Percentiles rank a stretch among this genome's conserved stretches.
Conservation (phyloP, 2,797 vertebrate genomes). For the Poecilia gillii region DNA sequence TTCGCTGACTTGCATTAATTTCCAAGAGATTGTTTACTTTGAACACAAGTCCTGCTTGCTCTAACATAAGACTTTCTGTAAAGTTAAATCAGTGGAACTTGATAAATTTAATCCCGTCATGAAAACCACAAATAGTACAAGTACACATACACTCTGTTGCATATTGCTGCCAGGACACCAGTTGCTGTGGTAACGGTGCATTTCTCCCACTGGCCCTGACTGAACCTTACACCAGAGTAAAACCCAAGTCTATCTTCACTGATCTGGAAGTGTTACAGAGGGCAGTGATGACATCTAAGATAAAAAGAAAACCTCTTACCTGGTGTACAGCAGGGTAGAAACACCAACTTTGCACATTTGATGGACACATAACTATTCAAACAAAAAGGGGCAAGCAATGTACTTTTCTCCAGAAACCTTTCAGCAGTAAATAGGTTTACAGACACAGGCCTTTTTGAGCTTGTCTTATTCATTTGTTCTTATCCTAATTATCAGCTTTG, state of each 20-base stretch:
- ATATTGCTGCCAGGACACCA: slow-evolving; percentile 26
- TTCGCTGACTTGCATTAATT: background rate
- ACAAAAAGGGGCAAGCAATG: background rate
- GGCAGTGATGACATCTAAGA: slow-evolving; percentile 17
- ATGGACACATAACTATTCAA: background rate
- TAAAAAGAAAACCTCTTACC: slow-evolving; percentile 10
- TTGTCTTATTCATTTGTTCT: background rate
- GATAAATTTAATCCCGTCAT: background rate
- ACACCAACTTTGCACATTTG: background rate
- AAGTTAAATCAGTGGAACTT: slow-evolving; percentile 2
- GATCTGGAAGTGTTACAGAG: slow-evolving; percentile 35
- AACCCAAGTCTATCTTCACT: slow-evolving; percentile 40
- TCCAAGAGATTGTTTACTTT: background rate
- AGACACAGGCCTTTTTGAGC: background rate
- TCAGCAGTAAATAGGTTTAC: background rate
- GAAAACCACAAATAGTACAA: slow-evolving; percentile 1
- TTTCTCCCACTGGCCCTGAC: slow-evolving; percentile 30
- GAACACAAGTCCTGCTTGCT: background rate
- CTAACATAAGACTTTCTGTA: background rate
- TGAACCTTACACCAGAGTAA: slow-evolving; percentile 45
- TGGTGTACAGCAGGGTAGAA: background rate
- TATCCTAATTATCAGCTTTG: background rate
- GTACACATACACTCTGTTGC: slow-evolving; percentile 10
- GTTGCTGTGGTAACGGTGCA: slow-evolving; percentile 68
- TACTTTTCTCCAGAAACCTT: background rate